A percentile compares a stretch with the other conserved stretches of the same genome.
These are phyloP conservation scores for Amniataba percoides DNA, from an alignment of 2,797 vertebrate genomes.

Conservation along the genomic window DNA sequence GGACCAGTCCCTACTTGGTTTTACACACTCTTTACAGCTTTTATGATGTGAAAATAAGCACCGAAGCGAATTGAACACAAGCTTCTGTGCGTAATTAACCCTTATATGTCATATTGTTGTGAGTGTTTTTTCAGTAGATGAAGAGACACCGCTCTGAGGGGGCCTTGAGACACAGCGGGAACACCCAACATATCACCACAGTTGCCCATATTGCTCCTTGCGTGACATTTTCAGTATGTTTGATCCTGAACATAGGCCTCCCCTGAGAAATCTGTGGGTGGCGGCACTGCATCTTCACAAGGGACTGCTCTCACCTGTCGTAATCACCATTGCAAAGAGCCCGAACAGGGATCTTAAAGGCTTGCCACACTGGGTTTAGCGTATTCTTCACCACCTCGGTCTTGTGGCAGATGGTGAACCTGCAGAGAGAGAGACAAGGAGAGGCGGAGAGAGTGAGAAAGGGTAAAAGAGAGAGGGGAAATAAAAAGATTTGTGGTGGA, in stretches of 20 bases:
- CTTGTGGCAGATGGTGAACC: constrained; percentile 96
- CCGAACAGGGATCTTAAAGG: constrained; percentile 93
- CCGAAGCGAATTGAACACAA: neutral
- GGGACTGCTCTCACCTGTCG: constrained; percentile 86
- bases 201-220: neutral
- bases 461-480: too few species aligned
- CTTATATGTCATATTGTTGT: neutral
- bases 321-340: constrained; percentile 94
- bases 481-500: neutral
- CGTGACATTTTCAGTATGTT: constrained; percentile 13
- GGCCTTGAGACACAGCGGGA: constrained; percentile 17
- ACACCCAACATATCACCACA: neutral
- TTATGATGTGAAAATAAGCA: neutral
- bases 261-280: neutral
- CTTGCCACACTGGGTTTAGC: constrained; percentile 94
- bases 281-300: neutral
- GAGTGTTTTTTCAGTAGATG: neutral
- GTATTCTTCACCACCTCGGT: constrained; percentile 96
- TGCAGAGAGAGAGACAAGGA: constrained; percentile 57
- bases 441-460: neutral
- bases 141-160: constrained; percentile 6
- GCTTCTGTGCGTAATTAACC: neutral
- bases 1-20: neutral
- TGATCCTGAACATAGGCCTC: constrained; percentile 9
- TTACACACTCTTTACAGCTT: neutral